These are phyloP conservation scores for Xanthia togata DNA, from an alignment of 2,888 invertebrate genomes.

Conservation along the genomic window DNA sequence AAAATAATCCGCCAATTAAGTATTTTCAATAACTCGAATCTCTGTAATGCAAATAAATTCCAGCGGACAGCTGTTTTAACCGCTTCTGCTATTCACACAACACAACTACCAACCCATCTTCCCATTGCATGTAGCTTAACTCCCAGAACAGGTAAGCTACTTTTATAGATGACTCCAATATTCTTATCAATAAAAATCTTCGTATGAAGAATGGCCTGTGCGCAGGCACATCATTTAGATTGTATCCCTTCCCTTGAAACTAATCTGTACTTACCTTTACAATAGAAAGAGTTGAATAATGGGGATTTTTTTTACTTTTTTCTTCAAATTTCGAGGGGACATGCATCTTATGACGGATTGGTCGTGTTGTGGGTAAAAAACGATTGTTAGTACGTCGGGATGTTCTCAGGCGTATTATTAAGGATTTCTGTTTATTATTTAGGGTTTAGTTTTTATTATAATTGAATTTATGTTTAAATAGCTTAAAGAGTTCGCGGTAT, in stretches of 20 bases:
- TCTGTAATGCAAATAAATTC: conserved; percentile 26
- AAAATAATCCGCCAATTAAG: not conserved
- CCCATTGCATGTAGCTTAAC: conserved; percentile 31
- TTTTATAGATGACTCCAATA: conserved; percentile 82
- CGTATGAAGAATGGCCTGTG: conserved; percentile 83
- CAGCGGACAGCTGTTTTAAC: conserved; percentile 6
- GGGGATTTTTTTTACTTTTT: conserved; percentile 77
- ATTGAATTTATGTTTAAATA: conserved; percentile 35
- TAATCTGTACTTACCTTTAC: conserved; percentile 84
- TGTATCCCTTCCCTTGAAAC: conserved; percentile 86
- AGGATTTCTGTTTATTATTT: conserved; percentile 27
- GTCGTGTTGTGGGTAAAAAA: conserved; percentile 75
- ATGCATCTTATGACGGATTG: conserved; percentile 85
- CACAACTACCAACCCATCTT: conserved; percentile 32
- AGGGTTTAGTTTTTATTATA: conserved; percentile 21
- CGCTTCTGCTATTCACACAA: not conserved
- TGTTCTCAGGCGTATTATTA: conserved; percentile 63
- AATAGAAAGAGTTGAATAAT: conserved; percentile 85
- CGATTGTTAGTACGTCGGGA: conserved; percentile 66
- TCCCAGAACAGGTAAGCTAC: conserved; percentile 64
- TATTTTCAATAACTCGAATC: conserved; percentile 8
- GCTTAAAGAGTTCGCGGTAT: conserved; percentile 14
- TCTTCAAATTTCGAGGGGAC: conserved; percentile 77
- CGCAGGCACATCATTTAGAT: conserved; percentile 88
- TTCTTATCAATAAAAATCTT: conserved; percentile 88